Evolutionary conservation across 2,888 invertebrate species (phyloP), one percentile per base, ranked within the genome.

Genomic region (Synergus laeviventris): DNA sequence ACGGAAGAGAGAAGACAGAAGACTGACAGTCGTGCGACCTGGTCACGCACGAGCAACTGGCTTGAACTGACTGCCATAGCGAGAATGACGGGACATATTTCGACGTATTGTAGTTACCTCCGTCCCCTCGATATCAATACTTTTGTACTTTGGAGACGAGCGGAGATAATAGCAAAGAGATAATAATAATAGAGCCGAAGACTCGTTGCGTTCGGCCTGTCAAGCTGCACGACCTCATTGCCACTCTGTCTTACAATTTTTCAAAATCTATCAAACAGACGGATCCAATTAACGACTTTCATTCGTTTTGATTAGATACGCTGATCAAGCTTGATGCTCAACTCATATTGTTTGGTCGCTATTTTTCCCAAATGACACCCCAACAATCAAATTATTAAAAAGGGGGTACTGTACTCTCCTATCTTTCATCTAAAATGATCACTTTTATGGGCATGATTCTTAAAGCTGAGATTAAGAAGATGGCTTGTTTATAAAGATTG

Each of bases 101-200:
- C 81, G 77, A 81, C 79, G 82, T 78, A 80, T 82, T 82, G 80
- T 81, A 79, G 81, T 81, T 79, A 73, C 76, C 79, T 76, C 77
- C 80, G 79, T 76, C 78, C 78, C 78, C 77, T 74, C 54, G 73
- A 73, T 73, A 73, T 73, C 39, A 79, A 79, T 82, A 82, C 82
- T 80, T 82, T 82, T 80, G 82, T 80, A 70, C 76, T 54, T 77
- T 77, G 79, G 74, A 78, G 76, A 79, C 74, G 78, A 79, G 81
- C 86, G 85, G 84, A 85, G 87, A 87, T 88, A 86, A 86, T 86
- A 85, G 84, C 85, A 83, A 84, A 79, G 84, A 87, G 87, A 87
- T 87, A 87, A 87, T 83, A 74, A 79, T 75, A 78, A 75, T 76
- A 78, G 82, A 82, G 83, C 21, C 14, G 18, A 42, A 42, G 39